Percentiles rank a stretch among this genome's conserved stretches.
These are phyloP conservation scores for Pipistrellus nathusii DNA, from an alignment of 2,797 vertebrate species.

Conservation along the genomic window DNA sequence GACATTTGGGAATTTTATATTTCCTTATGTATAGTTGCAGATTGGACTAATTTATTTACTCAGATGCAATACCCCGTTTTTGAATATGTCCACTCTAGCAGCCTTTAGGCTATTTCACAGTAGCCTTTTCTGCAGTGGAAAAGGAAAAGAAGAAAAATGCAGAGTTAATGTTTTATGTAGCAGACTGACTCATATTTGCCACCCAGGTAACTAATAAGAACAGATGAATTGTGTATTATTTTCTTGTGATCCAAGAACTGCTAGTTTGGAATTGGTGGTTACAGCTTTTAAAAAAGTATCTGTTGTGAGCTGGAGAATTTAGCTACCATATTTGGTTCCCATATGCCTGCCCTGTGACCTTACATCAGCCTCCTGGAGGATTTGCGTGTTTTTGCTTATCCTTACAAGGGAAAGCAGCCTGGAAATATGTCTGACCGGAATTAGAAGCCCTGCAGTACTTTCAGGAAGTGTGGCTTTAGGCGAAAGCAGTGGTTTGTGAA, in stretches of 20 bases:
- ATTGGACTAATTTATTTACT: conserved; percentile 45
- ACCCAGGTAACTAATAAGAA: conserved; percentile 16
- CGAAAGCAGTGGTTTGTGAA: conserved; percentile 8
- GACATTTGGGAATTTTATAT: conserved; percentile 41
- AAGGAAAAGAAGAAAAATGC: conserved; percentile 13
- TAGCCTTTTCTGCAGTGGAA: neutral
- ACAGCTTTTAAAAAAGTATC: conserved; percentile 42
- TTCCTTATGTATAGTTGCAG: neutral
- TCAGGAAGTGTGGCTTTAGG: conserved; percentile 52
- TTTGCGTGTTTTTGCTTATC: conserved; percentile 89
- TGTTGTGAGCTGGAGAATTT: conserved; percentile 56
- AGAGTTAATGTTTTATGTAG: neutral
- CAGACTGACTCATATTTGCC: conserved; percentile 30
- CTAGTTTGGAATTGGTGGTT: conserved; percentile 30
- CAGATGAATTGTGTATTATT: conserved; percentile 52
- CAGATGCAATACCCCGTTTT: neutral
- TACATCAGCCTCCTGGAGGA: conserved; percentile 83
- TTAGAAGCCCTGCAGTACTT: conserved; percentile 78
- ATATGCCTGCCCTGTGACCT: conserved; percentile 90
- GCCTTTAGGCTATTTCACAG: neutral
- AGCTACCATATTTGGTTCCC: conserved; percentile 94
- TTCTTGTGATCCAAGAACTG: conserved; percentile 47
- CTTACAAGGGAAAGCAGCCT: conserved; percentile 91
- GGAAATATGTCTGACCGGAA: conserved; percentile 77
- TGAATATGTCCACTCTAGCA: neutral